Conservation (phyloP, 2,888 invertebrate genomes). For the Stratiomys singularior region DNA sequence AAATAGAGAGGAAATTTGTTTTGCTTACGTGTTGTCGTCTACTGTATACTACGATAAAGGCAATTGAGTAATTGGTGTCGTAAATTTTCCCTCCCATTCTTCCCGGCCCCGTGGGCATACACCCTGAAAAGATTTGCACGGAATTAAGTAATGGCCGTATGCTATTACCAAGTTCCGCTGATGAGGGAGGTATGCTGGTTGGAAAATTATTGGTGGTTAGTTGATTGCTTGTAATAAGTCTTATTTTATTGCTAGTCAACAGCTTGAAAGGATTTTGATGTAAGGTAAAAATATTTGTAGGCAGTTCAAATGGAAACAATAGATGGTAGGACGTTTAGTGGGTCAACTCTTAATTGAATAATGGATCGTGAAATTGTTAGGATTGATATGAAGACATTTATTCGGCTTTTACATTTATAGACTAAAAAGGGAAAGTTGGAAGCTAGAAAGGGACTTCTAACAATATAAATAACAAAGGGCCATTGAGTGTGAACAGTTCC, state of each 20-base stretch:
- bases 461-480: too few relatives aligned
- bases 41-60: neutral
- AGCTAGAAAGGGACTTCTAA: too few relatives aligned
- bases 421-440: too few relatives aligned
- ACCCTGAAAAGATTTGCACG: neutral
- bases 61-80: conserved; percentile 36
- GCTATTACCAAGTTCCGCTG: neutral
- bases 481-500: too few relatives aligned
- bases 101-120: too few relatives aligned
- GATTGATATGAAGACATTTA: neutral
- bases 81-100: conserved; percentile 12
- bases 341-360: too few relatives aligned
- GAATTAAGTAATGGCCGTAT: neutral
- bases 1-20: too few relatives aligned
- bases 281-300: neutral
- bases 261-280: neutral
- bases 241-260: conserved; percentile 13
- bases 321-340: too few relatives aligned
- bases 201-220: neutral
- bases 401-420: too few relatives aligned
- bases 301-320: too few relatives aligned
- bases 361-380: neutral
- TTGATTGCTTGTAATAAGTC: conserved; percentile 3
- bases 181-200: neutral
- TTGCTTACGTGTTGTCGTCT: neutral